Conservation (phyloP, 2,113 vertebrate species). For the Prochilodus magdalenae region DNA sequence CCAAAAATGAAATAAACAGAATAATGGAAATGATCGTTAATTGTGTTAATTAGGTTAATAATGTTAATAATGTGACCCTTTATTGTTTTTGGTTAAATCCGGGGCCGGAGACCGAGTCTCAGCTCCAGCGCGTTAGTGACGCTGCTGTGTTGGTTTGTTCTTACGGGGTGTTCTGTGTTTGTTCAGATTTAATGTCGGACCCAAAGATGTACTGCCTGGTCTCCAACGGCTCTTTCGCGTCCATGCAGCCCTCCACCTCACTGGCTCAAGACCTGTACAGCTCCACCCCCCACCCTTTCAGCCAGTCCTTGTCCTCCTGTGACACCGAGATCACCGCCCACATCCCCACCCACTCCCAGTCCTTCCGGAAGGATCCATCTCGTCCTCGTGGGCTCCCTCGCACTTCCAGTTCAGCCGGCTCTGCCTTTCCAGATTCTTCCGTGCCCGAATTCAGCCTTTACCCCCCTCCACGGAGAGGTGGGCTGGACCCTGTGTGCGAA, state of each 20-base stretch:
- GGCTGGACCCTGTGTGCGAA: conserved; percentile 94
- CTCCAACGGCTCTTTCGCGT: conserved; percentile 96
- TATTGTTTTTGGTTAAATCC: too few species aligned
- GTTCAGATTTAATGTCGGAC: conserved; percentile 88
- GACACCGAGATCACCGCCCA: conserved; percentile 87
- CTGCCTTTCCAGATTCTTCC: conserved; percentile 92
- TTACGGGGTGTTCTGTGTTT: background rate
- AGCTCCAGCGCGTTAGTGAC: too few species aligned
- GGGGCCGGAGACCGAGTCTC: too few species aligned
- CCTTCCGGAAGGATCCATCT: conserved; percentile 91
- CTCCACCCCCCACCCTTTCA: conserved; percentile 84
- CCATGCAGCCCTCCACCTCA: conserved; percentile 93
- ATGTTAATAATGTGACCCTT: too few species aligned
- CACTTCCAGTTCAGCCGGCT: conserved; percentile 95
- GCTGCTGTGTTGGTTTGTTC: too few species aligned
- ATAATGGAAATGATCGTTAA: too few species aligned
- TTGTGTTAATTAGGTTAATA: too few species aligned
- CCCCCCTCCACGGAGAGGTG: conserved; percentile 87
- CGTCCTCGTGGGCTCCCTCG: conserved; percentile 94
- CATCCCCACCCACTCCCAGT: conserved; percentile 88
- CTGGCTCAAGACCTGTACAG: conserved; percentile 83
- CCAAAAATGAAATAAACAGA: too few species aligned
- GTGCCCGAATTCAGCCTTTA: conserved; percentile 90
- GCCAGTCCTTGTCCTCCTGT: conserved; percentile 86
- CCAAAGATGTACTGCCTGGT: conserved; percentile 95